Evolutionary conservation across 2,797 vertebrate genomes (phyloP), one percentile per base, ranked within the genome.

Genomic region (Premnoplex brunnescens): DNA sequence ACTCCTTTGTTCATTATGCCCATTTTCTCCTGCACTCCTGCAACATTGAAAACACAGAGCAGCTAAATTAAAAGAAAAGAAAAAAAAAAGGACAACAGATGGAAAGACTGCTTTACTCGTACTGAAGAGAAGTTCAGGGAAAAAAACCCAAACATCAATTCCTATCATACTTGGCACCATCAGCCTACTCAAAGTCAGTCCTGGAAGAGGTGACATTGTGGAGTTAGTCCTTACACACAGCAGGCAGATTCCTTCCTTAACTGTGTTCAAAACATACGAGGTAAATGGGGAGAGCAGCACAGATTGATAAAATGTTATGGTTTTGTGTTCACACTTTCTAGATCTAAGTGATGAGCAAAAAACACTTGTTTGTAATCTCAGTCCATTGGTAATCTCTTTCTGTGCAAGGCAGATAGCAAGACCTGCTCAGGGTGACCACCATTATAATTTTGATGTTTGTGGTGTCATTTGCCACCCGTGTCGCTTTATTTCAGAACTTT

Each of bases 1-100:
- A 99, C 98, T 4, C 99, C 99, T 91, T 99, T 98, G 97, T 99
- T 99, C 99, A 99, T 99, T 95, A 99, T 99, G 46, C 99, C 99
- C 99, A 99, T 99, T 95, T 99, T 99, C 98, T 99, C 99, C 97
- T 99, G 99, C 32, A 99, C 99, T 27, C 99, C 99, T 99, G 92
- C 26, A 93, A 51, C 18, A n/a, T 12, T 46, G 80, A 78, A 69
- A 82, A 27, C 23, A 92, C 58, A 83, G 22, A 51, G 55, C 18
- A 69, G 56, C 11, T 83, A 14, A 63, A 24, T 14, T 37, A 14
- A 66, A 34, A 59, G 16, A 43, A 20, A 37, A 28, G 30, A 63
- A 16, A 16, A 22, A 11, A 14, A 14, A 30, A 37, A 52, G 15
- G 15, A 36, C 4, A 34, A 34, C 3, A 36, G 7, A 3, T 75